These are phyloP conservation scores for Discoglossus pictus DNA, from an alignment of 2,797 vertebrate species.

Conservation along the genomic window DNA sequence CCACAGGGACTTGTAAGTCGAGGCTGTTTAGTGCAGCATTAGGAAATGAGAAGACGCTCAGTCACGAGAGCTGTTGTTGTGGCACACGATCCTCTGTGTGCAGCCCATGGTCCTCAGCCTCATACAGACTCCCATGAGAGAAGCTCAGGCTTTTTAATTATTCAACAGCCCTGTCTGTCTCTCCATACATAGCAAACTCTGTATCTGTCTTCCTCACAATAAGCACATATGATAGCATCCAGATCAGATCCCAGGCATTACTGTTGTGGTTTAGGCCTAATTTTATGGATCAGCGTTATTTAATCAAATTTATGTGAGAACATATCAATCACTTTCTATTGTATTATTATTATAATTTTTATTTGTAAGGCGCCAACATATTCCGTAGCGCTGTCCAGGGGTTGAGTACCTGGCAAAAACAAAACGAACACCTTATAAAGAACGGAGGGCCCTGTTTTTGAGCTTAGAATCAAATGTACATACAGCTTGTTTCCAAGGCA, in stretches of 20 bases:
- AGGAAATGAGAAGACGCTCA: slow-evolving; percentile 15
- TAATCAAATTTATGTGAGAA: no score
- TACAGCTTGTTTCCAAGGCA: no score
- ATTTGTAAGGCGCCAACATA: no score
- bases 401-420: no score
- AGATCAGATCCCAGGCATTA: no score
- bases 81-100: slow-evolving; percentile 40
- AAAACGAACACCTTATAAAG: no score
- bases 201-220: slow-evolving; percentile 12
- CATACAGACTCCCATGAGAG: slow-evolving; percentile 26
- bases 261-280: no score
- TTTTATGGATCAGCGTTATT: no score
- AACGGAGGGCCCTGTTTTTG: no score
- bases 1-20: slow-evolving; percentile 28
- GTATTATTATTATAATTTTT: no score
- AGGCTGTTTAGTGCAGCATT: slow-evolving; percentile 9
- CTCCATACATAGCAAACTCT: slow-evolving; percentile 12
- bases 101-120: slow-evolving; percentile 11
- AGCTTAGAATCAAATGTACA: no score
- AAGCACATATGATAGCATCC: slow-evolving; percentile 4
- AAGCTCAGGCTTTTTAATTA: slow-evolving; percentile 35
- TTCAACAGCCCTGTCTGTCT: slow-evolving; percentile 35
- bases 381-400: no score
- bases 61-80: slow-evolving; percentile 38
- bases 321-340: background rate